Conservation (phyloP, 2,113 vertebrate species). For the Dendropsophus ebraccatus region DNA sequence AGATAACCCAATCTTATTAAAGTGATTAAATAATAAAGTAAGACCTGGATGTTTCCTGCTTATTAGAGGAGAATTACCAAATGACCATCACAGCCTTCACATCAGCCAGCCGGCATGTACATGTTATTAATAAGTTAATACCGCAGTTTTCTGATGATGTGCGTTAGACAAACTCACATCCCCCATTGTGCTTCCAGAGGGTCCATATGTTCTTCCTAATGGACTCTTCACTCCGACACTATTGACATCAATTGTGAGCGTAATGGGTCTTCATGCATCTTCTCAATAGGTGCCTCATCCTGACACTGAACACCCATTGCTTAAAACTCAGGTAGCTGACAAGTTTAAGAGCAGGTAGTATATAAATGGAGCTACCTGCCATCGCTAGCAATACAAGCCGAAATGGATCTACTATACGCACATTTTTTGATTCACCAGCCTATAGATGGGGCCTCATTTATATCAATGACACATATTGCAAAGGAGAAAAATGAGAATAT, state of each 20-base stretch:
- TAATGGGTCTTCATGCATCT: slow-evolving; percentile 10
- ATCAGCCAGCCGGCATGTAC: background rate
- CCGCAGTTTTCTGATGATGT: slow-evolving; percentile 10
- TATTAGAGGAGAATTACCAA: background rate
- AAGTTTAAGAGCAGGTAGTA: background rate
- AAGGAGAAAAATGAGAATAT: background rate
- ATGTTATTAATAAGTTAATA: slow-evolving; percentile 21
- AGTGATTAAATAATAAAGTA: no score
- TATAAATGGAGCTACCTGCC: background rate
- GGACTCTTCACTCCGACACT: background rate
- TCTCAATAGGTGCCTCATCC: slow-evolving; percentile 28
- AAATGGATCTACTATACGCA: background rate
- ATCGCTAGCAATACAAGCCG: background rate
- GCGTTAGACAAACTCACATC: slow-evolving; percentile 24
- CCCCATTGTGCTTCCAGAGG: slow-evolving; percentile 11
- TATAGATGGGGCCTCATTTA: background rate
- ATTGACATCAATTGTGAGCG: slow-evolving; percentile 40
- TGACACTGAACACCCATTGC: slow-evolving; percentile 6
- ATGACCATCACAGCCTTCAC: background rate
- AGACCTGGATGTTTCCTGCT: no score
- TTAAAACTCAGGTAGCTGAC: slow-evolving; percentile 5
- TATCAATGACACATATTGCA: background rate
- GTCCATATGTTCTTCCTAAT: slow-evolving; percentile 20
- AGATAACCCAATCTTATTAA: background rate
- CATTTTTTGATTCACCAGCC: background rate